Conservation (phyloP, 2,888 invertebrate species). For the Euzetes globulus region DNA sequence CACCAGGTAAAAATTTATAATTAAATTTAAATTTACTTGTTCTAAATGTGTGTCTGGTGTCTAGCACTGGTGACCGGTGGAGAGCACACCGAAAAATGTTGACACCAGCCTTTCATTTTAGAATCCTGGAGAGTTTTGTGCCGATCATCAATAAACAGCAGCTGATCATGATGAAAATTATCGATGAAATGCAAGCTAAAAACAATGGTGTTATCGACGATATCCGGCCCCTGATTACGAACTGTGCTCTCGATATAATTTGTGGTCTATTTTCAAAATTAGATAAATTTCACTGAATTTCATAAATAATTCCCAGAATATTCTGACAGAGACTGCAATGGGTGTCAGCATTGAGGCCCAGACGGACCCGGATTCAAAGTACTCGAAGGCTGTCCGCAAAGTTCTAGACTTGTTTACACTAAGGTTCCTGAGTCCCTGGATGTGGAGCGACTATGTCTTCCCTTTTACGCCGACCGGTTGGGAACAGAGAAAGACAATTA, state of each 20-base stretch:
- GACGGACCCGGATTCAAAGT: constrained; percentile 22
- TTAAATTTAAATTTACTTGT: background rate
- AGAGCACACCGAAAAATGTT: constrained; percentile 41
- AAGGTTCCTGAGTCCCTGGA: constrained; percentile 35
- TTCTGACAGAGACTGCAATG: constrained; percentile 42
- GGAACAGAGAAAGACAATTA: constrained; percentile 28
- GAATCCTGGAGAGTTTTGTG: constrained; percentile 41
- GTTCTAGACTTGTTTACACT: constrained; percentile 35
- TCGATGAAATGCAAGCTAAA: background rate
- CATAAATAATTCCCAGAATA: background rate
- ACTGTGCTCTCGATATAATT: constrained; percentile 42
- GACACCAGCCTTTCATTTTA: constrained; percentile 42
- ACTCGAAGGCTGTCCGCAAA: constrained; percentile 27
- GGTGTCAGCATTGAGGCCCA: constrained; percentile 40
- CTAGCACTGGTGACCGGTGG: constrained; percentile 40
- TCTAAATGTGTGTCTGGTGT: no score
- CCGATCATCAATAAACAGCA: constrained; percentile 42
- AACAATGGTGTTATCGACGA: constrained; percentile 36
- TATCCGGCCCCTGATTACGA: constrained; percentile 41
- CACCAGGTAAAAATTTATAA: constrained; percentile 41
- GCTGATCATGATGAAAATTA: constrained; percentile 37
- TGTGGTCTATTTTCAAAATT: constrained; percentile 38
- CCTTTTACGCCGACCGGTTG: constrained; percentile 19
- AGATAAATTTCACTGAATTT: no score
- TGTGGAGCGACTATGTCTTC: constrained; percentile 36